Evolutionary conservation across 2,888 invertebrate genomes (phyloP).

Genomic region (Erebia palarica): DNA sequence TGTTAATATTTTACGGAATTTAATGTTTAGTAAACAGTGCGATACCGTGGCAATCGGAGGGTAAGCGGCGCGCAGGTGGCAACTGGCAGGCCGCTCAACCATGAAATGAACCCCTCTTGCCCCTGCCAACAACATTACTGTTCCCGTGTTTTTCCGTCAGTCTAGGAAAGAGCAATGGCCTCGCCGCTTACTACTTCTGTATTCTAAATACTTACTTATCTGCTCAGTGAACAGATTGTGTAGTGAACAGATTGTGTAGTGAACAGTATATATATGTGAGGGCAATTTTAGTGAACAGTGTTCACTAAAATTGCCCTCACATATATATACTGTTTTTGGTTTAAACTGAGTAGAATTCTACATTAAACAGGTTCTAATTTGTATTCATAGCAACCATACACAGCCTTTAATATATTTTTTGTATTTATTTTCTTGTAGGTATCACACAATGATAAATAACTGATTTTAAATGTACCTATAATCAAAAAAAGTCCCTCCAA

Average conservation of each 20-base stretch:
- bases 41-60: constrained; percentile 33
- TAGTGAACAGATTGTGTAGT: too few species aligned
- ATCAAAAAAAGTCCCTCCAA: too few species aligned
- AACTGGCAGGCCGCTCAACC: constrained; percentile 63
- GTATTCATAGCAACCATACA: too few species aligned
- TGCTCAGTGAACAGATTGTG: too few species aligned
- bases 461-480: too few species aligned
- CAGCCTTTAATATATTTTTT: too few species aligned
- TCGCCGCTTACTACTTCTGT: constrained; percentile 41
- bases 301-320: neutral
- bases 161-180: constrained; percentile 71
- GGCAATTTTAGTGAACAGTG: neutral
- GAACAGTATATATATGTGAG: too few species aligned
- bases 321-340: too few species aligned
- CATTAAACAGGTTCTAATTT: too few species aligned
- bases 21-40: constrained; percentile 23
- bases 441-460: too few species aligned
- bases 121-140: constrained; percentile 68
- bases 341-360: too few species aligned
- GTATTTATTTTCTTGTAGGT: too few species aligned
- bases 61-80: constrained; percentile 62
- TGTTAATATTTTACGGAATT: neutral
- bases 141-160: constrained; percentile 65
- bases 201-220: neutral
- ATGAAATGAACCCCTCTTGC: constrained; percentile 70